A percentile compares a stretch with the other conserved stretches of the same genome.
These are phyloP conservation scores for Thera britannica DNA, from an alignment of 2,888 invertebrate species.

Conservation along the genomic window DNA sequence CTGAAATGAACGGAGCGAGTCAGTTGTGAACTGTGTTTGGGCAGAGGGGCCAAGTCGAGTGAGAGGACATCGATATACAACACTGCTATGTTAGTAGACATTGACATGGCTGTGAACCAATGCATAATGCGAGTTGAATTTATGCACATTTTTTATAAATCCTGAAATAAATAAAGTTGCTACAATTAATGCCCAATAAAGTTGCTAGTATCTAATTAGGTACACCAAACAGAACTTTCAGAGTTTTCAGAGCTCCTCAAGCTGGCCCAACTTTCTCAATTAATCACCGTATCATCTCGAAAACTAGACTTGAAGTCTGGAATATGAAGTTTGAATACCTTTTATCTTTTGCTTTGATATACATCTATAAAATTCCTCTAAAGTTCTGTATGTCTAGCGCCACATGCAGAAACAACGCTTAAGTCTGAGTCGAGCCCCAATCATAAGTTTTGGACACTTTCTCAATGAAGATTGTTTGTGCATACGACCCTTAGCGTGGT, in stretches of 20 bases:
- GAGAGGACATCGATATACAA: slow-evolving; percentile 46
- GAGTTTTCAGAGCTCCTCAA: too few relatives aligned
- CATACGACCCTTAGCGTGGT: slow-evolving; percentile 10
- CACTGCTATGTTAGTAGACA: slow-evolving; percentile 41
- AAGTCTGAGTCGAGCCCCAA: too few relatives aligned
- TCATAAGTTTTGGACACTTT: too few relatives aligned
- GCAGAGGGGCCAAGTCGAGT: slow-evolving; percentile 32
- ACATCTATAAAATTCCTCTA: not conserved
- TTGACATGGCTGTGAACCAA: slow-evolving; percentile 34
- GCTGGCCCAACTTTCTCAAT: too few relatives aligned
- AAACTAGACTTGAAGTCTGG: too few relatives aligned
- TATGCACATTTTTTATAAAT: slow-evolving; percentile 8
- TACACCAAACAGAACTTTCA: slow-evolving; percentile 9
- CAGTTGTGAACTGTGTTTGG: slow-evolving; percentile 43
- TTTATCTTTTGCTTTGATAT: too few relatives aligned
- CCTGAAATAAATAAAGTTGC: slow-evolving; percentile 23
- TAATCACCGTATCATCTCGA: too few relatives aligned
- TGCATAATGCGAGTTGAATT: slow-evolving; percentile 29
- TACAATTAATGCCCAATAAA: slow-evolving; percentile 19
- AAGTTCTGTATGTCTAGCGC: slow-evolving; percentile 2
- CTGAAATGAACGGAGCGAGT: slow-evolving; percentile 78
- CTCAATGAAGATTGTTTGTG: too few relatives aligned
- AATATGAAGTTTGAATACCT: too few relatives aligned
- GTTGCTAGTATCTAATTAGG: not conserved
- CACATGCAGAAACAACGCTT: too few relatives aligned